Base-by-base conservation (phyloP, 2,797 vertebrate species). In the Leptoclinus maculatus region DNA sequence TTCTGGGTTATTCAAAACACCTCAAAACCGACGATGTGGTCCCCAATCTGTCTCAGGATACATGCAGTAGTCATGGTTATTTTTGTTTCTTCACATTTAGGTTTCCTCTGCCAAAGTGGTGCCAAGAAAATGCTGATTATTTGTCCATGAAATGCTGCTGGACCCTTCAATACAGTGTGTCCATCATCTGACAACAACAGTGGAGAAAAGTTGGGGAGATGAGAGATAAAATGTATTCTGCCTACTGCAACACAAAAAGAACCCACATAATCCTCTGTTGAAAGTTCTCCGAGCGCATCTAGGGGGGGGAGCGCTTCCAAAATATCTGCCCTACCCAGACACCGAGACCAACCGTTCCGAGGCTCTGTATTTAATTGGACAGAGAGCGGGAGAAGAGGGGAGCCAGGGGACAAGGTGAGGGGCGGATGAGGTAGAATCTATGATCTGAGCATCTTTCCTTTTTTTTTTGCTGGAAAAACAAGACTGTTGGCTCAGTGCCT, bases 321-420 rank as follows among this genome's bases (percentile, higher is more conserved):
- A 86, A 90, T 85, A 87, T 89, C 82, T 83, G 74, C 86, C 85
- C 78, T 79, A 83, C 82, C 51, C 76, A 91, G 78, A 88, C 76
- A 85, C 39, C 1, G 78, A 83, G 71, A 79, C 85, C 77, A 70
- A 71, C 72, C 60, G 47, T 86, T 76, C 66, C 80, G 49, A 83
- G 63, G 21, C 82, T 89, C 78, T 36, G 70, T 32, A 68, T 86
- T 90, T 92, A 93, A 92, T 92, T 93, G 89, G 88, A 88, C 68
- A 59, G 83, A 75, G 80, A 83, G 65, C 77, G 60, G 74, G 68
- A 88, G 65, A 82, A 65, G 78, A 87, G 74, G 74, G 76, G 88
- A 88, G 86, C 72, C 86, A 83, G 62, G 89, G 87, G 91, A 92
- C 80, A 57, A 72, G 78, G 54, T 41, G 21, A 69, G 65, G 82